Percentiles rank a stretch among this genome's conserved stretches.
phyloP scores from a whole-genome alignment of 2,888 invertebrate species.

The Ischnura elegans region DNA sequence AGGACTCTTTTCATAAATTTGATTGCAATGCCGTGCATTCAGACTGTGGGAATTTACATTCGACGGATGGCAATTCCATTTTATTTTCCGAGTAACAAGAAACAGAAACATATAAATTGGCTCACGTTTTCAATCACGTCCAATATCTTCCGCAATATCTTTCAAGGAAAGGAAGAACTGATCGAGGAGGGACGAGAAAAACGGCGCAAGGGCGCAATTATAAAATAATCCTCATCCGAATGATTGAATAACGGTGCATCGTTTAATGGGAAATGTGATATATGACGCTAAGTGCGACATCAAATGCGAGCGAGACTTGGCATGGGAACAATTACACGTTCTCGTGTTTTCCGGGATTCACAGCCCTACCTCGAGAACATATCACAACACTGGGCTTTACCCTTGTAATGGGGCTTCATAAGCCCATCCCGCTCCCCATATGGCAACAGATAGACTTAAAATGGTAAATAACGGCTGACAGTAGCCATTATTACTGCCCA shows the following conservation, averaged over 20 bases:
- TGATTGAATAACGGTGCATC: slow-evolving; percentile 12
- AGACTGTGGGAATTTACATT: too few species aligned
- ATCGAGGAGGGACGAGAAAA: background rate
- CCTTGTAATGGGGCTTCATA: background rate
- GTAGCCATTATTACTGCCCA: background rate
- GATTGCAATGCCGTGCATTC: too few species aligned
- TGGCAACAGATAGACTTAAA: background rate
- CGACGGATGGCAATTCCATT: background rate
- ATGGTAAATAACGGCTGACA: background rate
- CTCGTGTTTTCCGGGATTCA: background rate
- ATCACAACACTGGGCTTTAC: background rate
- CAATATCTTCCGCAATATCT: background rate
- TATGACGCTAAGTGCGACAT: background rate
- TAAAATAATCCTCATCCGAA: background rate
- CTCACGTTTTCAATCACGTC: background rate
- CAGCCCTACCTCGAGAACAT: background rate
- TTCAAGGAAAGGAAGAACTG: background rate
- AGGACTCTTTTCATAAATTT: background rate
- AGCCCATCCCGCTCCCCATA: background rate
- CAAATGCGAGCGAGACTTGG: background rate
- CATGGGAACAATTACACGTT: background rate
- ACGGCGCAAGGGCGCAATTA: background rate
- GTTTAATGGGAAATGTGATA: background rate
- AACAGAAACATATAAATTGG: background rate
- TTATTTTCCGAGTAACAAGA: background rate